phyloP scores from a whole-genome alignment of 2,888 invertebrate species.

The Xanthorhoe designata region DNA sequence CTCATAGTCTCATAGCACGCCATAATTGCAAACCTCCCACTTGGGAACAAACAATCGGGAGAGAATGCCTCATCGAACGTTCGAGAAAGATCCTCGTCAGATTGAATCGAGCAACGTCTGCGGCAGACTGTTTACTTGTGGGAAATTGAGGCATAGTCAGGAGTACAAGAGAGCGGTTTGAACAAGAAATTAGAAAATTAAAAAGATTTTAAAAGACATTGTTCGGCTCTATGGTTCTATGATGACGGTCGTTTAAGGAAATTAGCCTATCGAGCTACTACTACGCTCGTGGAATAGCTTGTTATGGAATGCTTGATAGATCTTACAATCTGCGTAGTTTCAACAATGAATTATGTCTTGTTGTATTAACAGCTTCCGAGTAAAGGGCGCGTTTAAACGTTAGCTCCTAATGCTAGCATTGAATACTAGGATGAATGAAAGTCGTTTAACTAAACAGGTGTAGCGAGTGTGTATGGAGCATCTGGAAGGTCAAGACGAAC shows the following conservation, averaged over 20 bases:
- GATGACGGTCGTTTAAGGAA: conserved; percentile 20
- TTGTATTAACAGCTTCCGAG: too few species aligned
- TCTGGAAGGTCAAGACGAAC: too few species aligned
- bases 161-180: conserved; percentile 19
- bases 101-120: conserved; percentile 50
- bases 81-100: conserved; percentile 44
- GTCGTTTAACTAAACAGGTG: too few species aligned
- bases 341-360: too few species aligned
- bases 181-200: conserved; percentile 27
- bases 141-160: conserved; percentile 30
- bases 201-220: conserved; percentile 19
- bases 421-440: too few species aligned
- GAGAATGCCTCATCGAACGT: conserved; percentile 40
- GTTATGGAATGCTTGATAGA: too few species aligned
- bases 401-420: too few species aligned
- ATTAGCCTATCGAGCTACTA: neutral
- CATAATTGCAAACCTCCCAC: conserved; percentile 44
- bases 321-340: too few species aligned
- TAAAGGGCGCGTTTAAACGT: too few species aligned
- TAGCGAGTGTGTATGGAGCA: too few species aligned
- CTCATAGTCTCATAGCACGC: conserved; percentile 20
- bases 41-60: conserved; percentile 44
- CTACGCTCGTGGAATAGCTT: too few species aligned
- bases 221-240: neutral
- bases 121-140: conserved; percentile 60